Percentiles rank a stretch among this genome's conserved stretches.
Evolutionary conservation across 2,888 invertebrate species (phyloP).

Genomic region (Coenonympha glycerion): DNA sequence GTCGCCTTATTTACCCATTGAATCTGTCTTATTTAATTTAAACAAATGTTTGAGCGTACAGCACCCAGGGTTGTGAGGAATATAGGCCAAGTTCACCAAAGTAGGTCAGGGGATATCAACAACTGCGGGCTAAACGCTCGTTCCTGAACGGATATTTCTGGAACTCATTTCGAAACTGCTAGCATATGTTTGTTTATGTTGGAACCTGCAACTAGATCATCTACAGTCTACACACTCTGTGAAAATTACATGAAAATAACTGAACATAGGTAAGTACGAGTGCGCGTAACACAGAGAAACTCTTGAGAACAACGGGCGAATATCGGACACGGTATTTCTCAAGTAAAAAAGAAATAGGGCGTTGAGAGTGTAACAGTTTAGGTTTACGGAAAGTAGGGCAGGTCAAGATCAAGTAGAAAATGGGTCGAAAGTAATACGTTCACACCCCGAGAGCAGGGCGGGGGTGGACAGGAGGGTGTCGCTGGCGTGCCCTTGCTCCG

Average conservation of each 20-base stretch:
- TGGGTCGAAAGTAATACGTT: constrained; percentile 57
- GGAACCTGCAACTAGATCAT: constrained; percentile 18
- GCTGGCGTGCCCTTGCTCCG: constrained; percentile 37
- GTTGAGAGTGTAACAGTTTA: not conserved
- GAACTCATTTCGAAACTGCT: constrained; percentile 32
- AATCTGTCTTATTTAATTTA: constrained; percentile 28
- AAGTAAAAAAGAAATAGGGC: not conserved
- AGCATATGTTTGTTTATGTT: constrained; percentile 20
- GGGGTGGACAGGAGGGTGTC: constrained; percentile 20
- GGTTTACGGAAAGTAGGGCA: constrained; percentile 24
- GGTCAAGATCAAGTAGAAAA: constrained; percentile 62
- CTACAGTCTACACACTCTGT: constrained; percentile 2
- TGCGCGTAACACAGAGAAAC: too few relatives aligned
- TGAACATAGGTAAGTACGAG: not conserved
- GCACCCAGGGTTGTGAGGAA: constrained; percentile 40
- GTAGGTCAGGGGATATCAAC: constrained; percentile 61
- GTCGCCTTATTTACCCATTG: not conserved
- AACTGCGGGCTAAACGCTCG: constrained; percentile 47
- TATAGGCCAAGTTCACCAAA: constrained; percentile 66
- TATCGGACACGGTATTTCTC: not conserved
- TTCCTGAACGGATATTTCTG: constrained; percentile 52
- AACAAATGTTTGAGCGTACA: constrained; percentile 8
- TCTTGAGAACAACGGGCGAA: too few relatives aligned
- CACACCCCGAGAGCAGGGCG: constrained; percentile 32
- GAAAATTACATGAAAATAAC: too few relatives aligned